These are phyloP conservation scores for Pseudococcus viburni DNA, from an alignment of 2,888 invertebrate species.

Conservation along the genomic window DNA sequence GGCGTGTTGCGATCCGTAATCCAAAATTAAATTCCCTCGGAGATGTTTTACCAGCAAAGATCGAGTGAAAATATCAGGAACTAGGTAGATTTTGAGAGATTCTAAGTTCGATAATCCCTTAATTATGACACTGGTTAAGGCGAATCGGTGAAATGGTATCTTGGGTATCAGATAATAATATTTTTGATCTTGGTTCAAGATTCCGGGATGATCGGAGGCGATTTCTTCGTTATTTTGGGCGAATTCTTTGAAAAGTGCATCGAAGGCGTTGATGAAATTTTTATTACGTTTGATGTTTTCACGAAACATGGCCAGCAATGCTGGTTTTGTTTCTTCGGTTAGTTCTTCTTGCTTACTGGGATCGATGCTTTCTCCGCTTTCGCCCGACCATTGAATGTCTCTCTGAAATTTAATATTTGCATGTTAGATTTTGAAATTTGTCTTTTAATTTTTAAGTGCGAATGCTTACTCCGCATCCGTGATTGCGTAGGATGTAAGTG, in stretches of 20 bases:
- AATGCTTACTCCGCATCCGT: too few species aligned
- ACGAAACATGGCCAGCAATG: background rate
- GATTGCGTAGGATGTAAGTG: too few species aligned
- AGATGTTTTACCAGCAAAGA: background rate
- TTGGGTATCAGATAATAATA: background rate
- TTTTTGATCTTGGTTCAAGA: background rate
- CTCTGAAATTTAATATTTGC: too few species aligned
- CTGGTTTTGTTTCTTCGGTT: background rate
- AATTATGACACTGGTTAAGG: background rate
- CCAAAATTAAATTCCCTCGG: background rate
- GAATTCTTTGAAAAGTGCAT: background rate
- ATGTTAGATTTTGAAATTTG: too few species aligned
- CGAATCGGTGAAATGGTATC: background rate
- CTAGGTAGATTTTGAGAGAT: background rate
- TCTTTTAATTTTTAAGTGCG: too few species aligned
- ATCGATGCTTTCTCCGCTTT: too few species aligned
- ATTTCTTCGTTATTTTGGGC: background rate
- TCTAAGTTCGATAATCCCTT: background rate
- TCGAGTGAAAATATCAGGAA: background rate
- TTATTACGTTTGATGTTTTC: background rate
- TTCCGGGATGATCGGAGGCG: background rate
- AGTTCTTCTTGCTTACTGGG: background rate
- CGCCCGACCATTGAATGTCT: too few species aligned
- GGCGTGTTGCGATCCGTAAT: background rate
- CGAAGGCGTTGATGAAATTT: background rate